Base-by-base conservation (phyloP, 2,797 vertebrate genomes). In the Hipposideros larvatus region DNA sequence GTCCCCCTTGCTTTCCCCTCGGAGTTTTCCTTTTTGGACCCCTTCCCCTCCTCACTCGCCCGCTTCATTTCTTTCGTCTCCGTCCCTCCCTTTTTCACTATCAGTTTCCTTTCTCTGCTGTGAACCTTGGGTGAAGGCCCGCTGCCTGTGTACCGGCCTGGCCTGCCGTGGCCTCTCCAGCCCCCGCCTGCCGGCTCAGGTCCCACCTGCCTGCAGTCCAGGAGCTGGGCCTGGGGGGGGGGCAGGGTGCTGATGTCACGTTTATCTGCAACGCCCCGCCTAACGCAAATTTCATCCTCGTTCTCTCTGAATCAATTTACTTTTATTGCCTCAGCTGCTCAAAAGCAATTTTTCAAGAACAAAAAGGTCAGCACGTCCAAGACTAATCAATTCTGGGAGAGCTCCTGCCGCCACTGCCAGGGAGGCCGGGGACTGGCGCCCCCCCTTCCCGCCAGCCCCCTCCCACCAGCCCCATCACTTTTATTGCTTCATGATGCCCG, bases 261-360 rank as follows among this genome's bases (percentile, higher is more conserved):
- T 86, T 92, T 86, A 55, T 78, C 91, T 34, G 48, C 70, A 11
- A 65, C 96, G 87, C 94, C 92, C 77, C n/a, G 43, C 0, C 46
- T 28, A 89, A 87, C 97, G 95, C 97, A 95, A 71, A 37, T 95
- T 78, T 95, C 97, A 98, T 73, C 97, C 94, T 96, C 82, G 24
- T 92, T 96, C 75, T 16, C 96, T 96, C 95, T 0, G 9, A 97
- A 96, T 84, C 66, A 88, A 98, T 98, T 97, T 97, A 90, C 96
- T 97, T 98, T 96, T 96, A 96, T 96, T 93, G 88, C 70, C 85
- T 96, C 89, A 95, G 97, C 94, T 4, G 78, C 98, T 97, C 94
- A 95, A 26, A 48, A 97, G 96, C 2, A 84, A 83, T 96, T 96
- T 97, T 97, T 95, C 97, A 96, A 96, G 97, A 97, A 88, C 97